Evolutionary conservation across 2,797 vertebrate genomes (phyloP), one percentile per base, ranked within the genome.

Genomic region (Mus caroli): DNA sequence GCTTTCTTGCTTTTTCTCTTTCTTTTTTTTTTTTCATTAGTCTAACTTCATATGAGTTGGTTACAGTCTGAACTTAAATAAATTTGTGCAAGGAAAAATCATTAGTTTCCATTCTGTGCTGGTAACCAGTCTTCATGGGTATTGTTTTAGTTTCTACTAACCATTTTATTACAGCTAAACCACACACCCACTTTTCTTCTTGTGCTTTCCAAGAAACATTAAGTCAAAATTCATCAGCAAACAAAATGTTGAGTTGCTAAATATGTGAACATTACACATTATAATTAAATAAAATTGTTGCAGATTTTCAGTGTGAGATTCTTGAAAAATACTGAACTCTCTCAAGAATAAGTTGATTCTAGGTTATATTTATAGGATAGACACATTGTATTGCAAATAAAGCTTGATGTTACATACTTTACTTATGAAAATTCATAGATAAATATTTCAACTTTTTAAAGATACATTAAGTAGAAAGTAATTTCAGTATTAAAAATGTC

Each of bases 401-500:
- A 3, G 76, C 75, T 97, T 80, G 78, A 97, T 95, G 92, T 58
- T 97, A 17, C 91, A 92, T 90, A 92, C 8, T 46, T 46, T 46
- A 46, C 46, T 7, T 46, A 96, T 96, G 95, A 97, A 90, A 86
- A 95, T 97, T 19, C 40, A 1, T 7, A 31, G 13, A 20, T 58
- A 97, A 96, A 98, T 34, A 31, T 94, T 97, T 97, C 97, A 97
- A n/a, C 50, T 77, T 77, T 97, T 92, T 50, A 43, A 64, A 96
- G 94, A 98, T 85, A 97, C 31, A 92, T 54, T 54, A 69, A 28
- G 95, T 95, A 43, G 56, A 58, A 91, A 43, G 76, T 96, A 56
- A 96, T 98, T 98, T 98, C 89, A 98, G 83, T 90, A 97, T 96
- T 91, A 64, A 52, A 97, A 97, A 97, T 95, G 76, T 97, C 96